Base-by-base conservation (phyloP, 1,140 invertebrate genomes). In the Pseudomyrmex cubaensis region DNA sequence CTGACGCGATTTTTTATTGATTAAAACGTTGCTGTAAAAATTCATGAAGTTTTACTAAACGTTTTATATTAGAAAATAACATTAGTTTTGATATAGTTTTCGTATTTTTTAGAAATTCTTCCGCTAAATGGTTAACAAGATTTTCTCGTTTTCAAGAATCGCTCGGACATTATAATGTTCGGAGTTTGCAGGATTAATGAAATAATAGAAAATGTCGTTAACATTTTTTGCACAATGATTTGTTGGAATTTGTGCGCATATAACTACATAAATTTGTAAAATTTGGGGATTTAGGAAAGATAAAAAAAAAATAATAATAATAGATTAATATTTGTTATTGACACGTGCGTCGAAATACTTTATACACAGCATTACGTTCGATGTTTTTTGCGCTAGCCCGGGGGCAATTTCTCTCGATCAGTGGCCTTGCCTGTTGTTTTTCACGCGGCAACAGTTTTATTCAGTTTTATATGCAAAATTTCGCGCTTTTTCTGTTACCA, bases 381-480 rank as follows among this genome's bases (percentile, higher is more conserved):
- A 70, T 57, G 59, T 72, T 80, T 70, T 9, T 54, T 54, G 12
- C 66, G 52, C 22, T 72, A 12, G 66, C 56, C 22, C 0, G 25
- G 15, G 25, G 76, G 20, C 66, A n/a, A 59, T 72, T 70, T 80
- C 35, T 57, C 9, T 64, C 54, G 22, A 54, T 48, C 22, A 22
- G 13, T 12, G 54, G 8, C 44, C 35, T 4, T 10, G 2, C 10
- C 13, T 56, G 25, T 56, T 35, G 35, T 72, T 80, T 80, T 78
- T 78, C 20, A 13, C 2, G 12, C 17, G 52, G 52, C 66, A 72
- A 70, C 20, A 9, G 2, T 69, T 78, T 78, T 78, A 78, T 70
- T 69, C 20, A 15, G 0, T 52, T 52, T 52, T 15, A 56, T 56
- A 66, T 4, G n/a, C 9, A 5, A 48, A 67, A 57, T 72, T 72